These are phyloP conservation scores for Lingula anatina DNA, from an alignment of 2,888 invertebrate species.

Conservation along the genomic window DNA sequence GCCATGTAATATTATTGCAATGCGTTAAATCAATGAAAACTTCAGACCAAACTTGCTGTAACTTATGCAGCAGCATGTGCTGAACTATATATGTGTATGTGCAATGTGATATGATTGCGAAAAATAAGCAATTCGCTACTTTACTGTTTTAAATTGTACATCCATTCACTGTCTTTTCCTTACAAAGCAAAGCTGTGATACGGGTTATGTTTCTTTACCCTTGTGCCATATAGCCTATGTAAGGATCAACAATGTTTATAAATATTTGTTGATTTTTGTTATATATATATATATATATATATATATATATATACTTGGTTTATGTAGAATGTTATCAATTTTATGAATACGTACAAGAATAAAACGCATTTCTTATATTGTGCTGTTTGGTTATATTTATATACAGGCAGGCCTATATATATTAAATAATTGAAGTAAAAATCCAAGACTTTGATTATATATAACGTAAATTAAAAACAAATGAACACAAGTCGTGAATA, in stretches of 20 bases:
- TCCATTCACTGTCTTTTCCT: too few relatives aligned
- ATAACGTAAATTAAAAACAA: not conserved
- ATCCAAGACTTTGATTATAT: not conserved
- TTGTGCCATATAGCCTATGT: too few relatives aligned
- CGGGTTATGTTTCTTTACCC: too few relatives aligned
- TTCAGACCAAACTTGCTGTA: too few relatives aligned
- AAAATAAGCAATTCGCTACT: too few relatives aligned
- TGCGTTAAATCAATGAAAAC: too few relatives aligned
- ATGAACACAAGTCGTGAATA: not conserved
- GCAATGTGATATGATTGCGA: too few relatives aligned
- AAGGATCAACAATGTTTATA: not conserved
- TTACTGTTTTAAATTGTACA: too few relatives aligned
- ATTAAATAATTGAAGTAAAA: not conserved
- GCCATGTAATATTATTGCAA: too few relatives aligned
- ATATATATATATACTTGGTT: not conserved
- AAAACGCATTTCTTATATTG: not conserved
- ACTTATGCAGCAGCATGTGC: too few relatives aligned
- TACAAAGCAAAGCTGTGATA: too few relatives aligned
- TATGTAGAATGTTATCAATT: not conserved
- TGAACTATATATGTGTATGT: too few relatives aligned
- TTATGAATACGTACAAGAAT: not conserved
- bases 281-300: constrained; percentile 2
- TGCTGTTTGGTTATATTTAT: not conserved
- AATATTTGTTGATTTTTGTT: not conserved
- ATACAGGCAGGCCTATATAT: not conserved